These are phyloP conservation scores for Rhynchotus rufescens DNA, from an alignment of 2,797 vertebrate species.

Conservation along the genomic window DNA sequence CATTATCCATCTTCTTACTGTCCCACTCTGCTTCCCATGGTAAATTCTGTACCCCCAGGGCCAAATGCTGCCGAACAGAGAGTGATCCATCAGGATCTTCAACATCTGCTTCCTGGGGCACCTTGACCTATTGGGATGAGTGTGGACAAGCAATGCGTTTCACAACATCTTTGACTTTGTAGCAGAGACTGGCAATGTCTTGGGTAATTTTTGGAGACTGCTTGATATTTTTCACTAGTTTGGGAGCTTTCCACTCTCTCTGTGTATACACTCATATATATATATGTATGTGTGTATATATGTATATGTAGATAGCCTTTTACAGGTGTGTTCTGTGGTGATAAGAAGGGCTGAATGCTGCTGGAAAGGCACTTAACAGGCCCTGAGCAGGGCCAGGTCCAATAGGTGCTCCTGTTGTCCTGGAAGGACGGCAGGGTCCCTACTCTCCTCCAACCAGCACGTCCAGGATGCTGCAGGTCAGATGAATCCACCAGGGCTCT, in stretches of 20 bases:
- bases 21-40: not conserved
- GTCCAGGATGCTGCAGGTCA: not conserved
- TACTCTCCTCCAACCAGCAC: not conserved
- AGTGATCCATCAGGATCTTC: accelerated
- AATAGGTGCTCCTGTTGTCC: not conserved
- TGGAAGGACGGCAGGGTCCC: not conserved
- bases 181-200: not conserved
- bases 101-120: not conserved
- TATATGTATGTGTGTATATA: too few species aligned
- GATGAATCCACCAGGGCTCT: not conserved
- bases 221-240: not conserved
- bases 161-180: accelerated
- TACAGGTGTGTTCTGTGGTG: not conserved
- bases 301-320: too few species aligned
- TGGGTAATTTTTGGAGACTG: not conserved
- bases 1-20: accelerated
- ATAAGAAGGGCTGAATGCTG: not conserved
- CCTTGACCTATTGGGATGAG: not conserved
- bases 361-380: accelerated
- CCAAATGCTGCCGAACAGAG: not conserved
- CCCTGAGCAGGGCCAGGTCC: not conserved
- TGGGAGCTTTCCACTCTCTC: not conserved
- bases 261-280: not conserved
- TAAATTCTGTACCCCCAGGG: not conserved
- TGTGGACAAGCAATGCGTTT: not conserved